These are phyloP conservation scores for Upupa epops DNA, from an alignment of 2,113 vertebrate species.

Conservation along the genomic window DNA sequence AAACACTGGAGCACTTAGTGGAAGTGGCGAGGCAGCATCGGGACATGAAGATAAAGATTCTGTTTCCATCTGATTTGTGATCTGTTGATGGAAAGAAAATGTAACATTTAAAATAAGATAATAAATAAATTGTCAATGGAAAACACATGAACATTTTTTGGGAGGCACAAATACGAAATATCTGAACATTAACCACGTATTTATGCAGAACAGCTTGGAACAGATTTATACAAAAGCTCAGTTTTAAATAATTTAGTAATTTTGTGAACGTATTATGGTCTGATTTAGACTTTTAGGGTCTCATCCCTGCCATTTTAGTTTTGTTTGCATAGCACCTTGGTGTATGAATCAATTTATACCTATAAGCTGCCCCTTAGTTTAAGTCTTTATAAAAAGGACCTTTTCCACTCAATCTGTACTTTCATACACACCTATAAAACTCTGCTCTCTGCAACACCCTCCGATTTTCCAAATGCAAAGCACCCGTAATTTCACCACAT, in stretches of 20 bases:
- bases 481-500: not conserved
- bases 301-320: not conserved
- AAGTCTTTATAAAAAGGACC: not conserved
- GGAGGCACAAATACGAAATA: not conserved
- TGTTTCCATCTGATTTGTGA: constrained; percentile 72
- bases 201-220: not conserved
- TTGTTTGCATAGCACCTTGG: not conserved
- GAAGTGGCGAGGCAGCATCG: constrained; percentile 64
- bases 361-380: not conserved
- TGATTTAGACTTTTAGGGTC: not conserved
- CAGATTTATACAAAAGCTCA: not conserved
- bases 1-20: constrained; percentile 65
- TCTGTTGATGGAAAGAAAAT: constrained; percentile 68
- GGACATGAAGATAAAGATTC: constrained; percentile 74
- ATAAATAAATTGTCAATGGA: not conserved
- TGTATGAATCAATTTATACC: not conserved
- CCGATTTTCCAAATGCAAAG: not conserved
- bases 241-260: not conserved
- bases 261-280: accelerated
- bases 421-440: not conserved
- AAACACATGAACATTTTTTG: not conserved
- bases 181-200: not conserved
- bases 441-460: not conserved
- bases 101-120: not conserved
- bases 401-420: not conserved